phyloP scores from a whole-genome alignment of 2,888 invertebrate species.

The Nephrotoma appendiculata region DNA sequence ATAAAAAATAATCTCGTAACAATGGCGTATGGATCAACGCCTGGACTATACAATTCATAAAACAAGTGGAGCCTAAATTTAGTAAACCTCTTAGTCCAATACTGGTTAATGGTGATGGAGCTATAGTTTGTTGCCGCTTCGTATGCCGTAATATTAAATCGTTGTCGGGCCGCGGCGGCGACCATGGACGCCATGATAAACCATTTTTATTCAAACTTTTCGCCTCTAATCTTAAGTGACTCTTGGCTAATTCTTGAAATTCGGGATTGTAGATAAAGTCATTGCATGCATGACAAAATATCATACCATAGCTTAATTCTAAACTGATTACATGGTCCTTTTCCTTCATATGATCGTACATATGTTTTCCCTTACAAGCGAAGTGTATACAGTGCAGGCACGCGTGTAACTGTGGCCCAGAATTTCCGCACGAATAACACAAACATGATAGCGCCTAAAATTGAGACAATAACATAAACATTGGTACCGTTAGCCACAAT shows the following conservation, averaged over 20 bases:
- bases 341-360: conserved; percentile 67
- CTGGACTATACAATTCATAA: conserved; percentile 96
- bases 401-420: conserved; percentile 64
- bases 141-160: conserved; percentile 61
- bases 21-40: conserved; percentile 91
- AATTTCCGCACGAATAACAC: conserved; percentile 68
- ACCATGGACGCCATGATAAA: conserved; percentile 58
- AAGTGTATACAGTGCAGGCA: conserved; percentile 88
- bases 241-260: conserved; percentile 39
- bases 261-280: conserved; percentile 86
- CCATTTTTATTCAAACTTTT: conserved; percentile 40
- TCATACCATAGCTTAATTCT: conserved; percentile 76
- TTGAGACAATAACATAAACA: conserved; percentile 14
- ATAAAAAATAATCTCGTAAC: conserved; percentile 86
- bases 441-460: conserved; percentile 61
- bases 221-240: conserved; percentile 40
- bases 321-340: conserved; percentile 75
- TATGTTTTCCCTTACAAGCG: conserved; percentile 78
- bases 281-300: conserved; percentile 78
- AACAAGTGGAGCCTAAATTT: conserved; percentile 95
- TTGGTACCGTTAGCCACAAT: neutral
- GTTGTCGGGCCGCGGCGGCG: conserved; percentile 62
- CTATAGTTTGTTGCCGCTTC: conserved; percentile 41
- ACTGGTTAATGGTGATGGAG: conserved; percentile 67
- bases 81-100: conserved; percentile 86